These are phyloP conservation scores for Caenorhabditis wallacei DNA, from an alignment of 2,888 invertebrate genomes.

Conservation along the genomic window DNA sequence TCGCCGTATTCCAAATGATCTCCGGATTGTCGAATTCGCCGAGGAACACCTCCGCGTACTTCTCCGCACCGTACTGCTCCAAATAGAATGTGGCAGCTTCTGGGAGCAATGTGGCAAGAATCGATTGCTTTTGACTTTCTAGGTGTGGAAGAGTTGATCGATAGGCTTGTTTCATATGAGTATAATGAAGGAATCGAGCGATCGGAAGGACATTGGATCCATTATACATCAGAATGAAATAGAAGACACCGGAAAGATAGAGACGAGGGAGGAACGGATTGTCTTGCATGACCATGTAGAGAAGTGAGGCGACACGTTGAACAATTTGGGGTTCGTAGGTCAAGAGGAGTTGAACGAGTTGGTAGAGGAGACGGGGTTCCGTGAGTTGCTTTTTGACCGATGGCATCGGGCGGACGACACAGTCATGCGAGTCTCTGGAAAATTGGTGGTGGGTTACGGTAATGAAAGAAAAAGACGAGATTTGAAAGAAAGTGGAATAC, in stretches of 20 bases:
- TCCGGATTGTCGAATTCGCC: slow-evolving; percentile 99
- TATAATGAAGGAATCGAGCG: slow-evolving; percentile 93
- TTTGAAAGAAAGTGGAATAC: no score
- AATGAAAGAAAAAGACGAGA: no score
- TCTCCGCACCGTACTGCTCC: slow-evolving; percentile 98
- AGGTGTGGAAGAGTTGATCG: slow-evolving; percentile 88
- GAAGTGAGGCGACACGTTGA: slow-evolving; percentile 93
- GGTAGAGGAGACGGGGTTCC: slow-evolving; percentile 92
- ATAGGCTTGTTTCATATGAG: slow-evolving; percentile 96
- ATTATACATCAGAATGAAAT: slow-evolving; percentile 98
- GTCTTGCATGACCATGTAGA: slow-evolving; percentile 86
- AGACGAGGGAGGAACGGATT: slow-evolving; percentile 96
- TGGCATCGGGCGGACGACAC: slow-evolving; percentile 96
- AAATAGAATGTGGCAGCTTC: slow-evolving; percentile 99
- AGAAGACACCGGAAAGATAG: slow-evolving; percentile 95
- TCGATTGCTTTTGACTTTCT: slow-evolving; percentile 70
- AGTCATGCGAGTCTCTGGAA: slow-evolving; percentile 92
- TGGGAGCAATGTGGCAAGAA: slow-evolving; percentile 89
- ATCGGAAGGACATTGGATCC: slow-evolving; percentile 96
- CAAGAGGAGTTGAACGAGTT: slow-evolving; percentile 92
- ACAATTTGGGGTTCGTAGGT: slow-evolving; percentile 98
- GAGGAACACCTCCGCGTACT: slow-evolving; percentile 93
- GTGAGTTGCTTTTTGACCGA: slow-evolving; percentile 91
- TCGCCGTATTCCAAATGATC: slow-evolving; percentile 98
- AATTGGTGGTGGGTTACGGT: no score